Evolutionary conservation across 1,140 invertebrate species (phyloP).

Genomic region (Polyergus mexicanus): DNA sequence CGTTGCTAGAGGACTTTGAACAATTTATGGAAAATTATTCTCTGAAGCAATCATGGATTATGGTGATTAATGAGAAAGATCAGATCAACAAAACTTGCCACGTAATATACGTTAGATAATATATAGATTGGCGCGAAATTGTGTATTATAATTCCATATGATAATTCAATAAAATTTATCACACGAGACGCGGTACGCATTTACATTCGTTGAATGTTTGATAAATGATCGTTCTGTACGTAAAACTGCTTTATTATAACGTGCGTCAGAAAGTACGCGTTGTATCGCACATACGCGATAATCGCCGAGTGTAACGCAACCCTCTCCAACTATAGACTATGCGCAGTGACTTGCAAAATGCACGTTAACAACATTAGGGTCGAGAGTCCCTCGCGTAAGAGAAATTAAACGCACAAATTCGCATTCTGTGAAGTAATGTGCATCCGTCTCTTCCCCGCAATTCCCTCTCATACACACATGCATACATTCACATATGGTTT

Average conservation of each 20-base stretch:
- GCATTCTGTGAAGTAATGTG: neutral
- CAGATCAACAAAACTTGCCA: neutral
- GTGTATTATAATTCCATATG: neutral
- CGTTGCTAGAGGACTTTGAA: constrained; percentile 8
- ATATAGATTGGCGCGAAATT: neutral
- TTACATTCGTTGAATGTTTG: constrained; percentile 17
- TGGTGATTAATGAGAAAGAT: neutral
- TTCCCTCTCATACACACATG: neutral
- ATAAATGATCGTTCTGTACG: neutral
- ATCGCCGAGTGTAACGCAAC: neutral
- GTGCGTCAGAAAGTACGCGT: neutral
- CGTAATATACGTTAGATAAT: neutral
- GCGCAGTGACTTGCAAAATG: constrained; percentile 20
- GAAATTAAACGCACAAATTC: constrained; percentile 31
- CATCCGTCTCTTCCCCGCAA: neutral
- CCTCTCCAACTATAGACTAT: neutral
- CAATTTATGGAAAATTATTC: constrained; percentile 28
- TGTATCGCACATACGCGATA: neutral
- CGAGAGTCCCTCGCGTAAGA: neutral
- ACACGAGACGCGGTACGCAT: neutral
- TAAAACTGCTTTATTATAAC: neutral
- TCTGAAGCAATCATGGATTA: neutral
- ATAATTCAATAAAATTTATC: neutral
- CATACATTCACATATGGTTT: constrained; percentile 12
- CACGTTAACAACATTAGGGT: neutral